Evolutionary conservation across 2,888 invertebrate species (phyloP).

Genomic region (Gnatocerus cornutus): DNA sequence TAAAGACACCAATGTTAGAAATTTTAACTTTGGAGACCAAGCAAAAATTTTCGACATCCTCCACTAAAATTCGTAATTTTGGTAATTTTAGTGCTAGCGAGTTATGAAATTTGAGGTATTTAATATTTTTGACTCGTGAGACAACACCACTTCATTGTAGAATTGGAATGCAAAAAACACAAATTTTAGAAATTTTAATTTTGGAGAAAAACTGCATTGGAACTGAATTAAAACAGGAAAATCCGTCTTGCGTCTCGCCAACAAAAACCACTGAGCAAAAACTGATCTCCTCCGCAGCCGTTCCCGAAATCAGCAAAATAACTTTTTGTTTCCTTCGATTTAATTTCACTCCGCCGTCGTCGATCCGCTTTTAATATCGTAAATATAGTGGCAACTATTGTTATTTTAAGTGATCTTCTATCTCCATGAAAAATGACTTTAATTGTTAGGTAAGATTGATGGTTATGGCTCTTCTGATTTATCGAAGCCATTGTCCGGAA

Average conservation of each 20-base stretch:
- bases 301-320: slow-evolving; percentile 1
- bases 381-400: slow-evolving; percentile 20
- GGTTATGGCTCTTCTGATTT: slow-evolving; percentile 41
- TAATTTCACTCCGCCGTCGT: background rate
- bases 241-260: background rate
- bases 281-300: background rate
- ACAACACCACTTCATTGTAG: too few relatives aligned
- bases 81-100: too few relatives aligned
- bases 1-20: too few relatives aligned
- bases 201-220: too few relatives aligned
- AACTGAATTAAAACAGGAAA: too few relatives aligned
- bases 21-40: too few relatives aligned
- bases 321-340: background rate
- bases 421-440: slow-evolving; percentile 37
- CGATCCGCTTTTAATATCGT: slow-evolving; percentile 2
- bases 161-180: too few relatives aligned
- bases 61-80: too few relatives aligned
- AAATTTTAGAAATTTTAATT: too few relatives aligned
- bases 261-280: background rate
- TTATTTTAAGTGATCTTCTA: slow-evolving; percentile 13
- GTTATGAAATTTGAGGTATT: too few relatives aligned
- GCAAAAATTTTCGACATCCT: too few relatives aligned
- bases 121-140: too few relatives aligned
- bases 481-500: slow-evolving; percentile 33
- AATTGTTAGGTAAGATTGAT: slow-evolving; percentile 43